These are phyloP conservation scores for Naso thynnoides DNA, from an alignment of 2,797 vertebrate species.

Conservation along the genomic window DNA sequence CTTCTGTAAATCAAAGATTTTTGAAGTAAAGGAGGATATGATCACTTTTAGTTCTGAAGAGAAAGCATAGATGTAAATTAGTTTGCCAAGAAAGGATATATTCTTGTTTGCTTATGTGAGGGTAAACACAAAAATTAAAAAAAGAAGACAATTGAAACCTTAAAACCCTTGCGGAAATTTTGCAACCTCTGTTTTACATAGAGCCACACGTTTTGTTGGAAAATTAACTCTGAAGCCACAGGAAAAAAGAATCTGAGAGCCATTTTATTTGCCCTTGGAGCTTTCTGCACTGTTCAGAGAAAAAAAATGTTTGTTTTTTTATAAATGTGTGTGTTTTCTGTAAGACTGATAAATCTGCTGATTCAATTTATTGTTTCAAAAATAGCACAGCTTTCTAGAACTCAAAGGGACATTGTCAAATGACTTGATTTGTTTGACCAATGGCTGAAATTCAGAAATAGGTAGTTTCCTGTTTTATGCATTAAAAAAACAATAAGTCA, in stretches of 20 bases:
- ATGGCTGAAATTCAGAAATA: too few relatives aligned
- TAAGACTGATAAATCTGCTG: neutral
- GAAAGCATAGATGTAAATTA: conserved; percentile 44
- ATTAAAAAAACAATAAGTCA: neutral
- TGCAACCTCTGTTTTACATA: neutral
- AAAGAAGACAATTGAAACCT: neutral
- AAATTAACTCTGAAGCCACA: neutral
- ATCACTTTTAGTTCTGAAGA: conserved; percentile 47
- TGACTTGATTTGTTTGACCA: neutral
- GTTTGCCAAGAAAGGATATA: conserved; percentile 23
- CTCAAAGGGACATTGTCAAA: too few relatives aligned
- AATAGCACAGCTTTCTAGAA: too few relatives aligned
- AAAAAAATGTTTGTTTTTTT: conserved; percentile 15
- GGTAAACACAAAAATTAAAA: conserved; percentile 1
- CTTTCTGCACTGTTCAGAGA: neutral
- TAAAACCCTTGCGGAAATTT: neutral
- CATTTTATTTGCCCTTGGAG: conserved; percentile 11
- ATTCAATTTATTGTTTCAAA: neutral
- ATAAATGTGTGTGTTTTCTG: neutral
- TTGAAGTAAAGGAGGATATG: conserved; percentile 7
- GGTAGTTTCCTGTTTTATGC: neutral
- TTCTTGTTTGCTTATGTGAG: neutral
- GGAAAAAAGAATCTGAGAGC: conserved; percentile 10
- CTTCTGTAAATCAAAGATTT: conserved; percentile 19
- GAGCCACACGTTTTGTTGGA: neutral